Evolutionary conservation across 2,797 vertebrate genomes (phyloP), one percentile per base, ranked within the genome.

Genomic region (Miichthys miiuy): DNA sequence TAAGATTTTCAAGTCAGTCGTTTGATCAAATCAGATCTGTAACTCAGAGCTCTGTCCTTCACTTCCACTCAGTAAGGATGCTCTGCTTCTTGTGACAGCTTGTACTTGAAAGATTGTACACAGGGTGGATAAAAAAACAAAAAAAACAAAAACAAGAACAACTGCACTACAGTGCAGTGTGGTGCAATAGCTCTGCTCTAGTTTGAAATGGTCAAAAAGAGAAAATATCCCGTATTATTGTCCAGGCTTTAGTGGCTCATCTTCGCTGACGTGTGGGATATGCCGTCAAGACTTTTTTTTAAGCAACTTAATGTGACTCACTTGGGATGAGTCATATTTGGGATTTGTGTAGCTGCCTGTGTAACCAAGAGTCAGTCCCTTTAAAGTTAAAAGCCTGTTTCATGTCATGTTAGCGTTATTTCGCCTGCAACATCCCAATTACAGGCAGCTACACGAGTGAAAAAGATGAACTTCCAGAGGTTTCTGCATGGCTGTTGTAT

Each of bases 321-420:
- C 76, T 70, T 81, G 46, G 72, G 54, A 67, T 91, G 84, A 90
- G 72, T 90, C 80, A 85, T 72, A 41, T 70, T 64, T 75, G 54
- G 56, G 69, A 80, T 83, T 82, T 80, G 77, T 79, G 66, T 68
- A 75, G 68, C 70, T 56, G 70, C 80, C 60, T 72, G 44, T 79
- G 44, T 68, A 57, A 46, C 54, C 1, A 16, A 17, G 3, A 1
- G 46, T 58, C 74, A 51, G 51, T 60, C 48, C 52, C 56, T 62
- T 70, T 20, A 44, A 47, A 67, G n/a, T 69, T 60, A 2, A 63
- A 52, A 41, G 18, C 57, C 68, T 11, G 2, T 61, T 77, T 51
- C 50, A 44, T 5, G 25, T 58, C 23, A 13, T 3, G 41, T 68
- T 79, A 34, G 42, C 18, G 2, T 60, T 80, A 52, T 74, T 79